Percentiles rank a stretch among this genome's conserved stretches.
Conservation (phyloP, 2,888 invertebrate species). For the Drosophila niveifrons region DNA sequence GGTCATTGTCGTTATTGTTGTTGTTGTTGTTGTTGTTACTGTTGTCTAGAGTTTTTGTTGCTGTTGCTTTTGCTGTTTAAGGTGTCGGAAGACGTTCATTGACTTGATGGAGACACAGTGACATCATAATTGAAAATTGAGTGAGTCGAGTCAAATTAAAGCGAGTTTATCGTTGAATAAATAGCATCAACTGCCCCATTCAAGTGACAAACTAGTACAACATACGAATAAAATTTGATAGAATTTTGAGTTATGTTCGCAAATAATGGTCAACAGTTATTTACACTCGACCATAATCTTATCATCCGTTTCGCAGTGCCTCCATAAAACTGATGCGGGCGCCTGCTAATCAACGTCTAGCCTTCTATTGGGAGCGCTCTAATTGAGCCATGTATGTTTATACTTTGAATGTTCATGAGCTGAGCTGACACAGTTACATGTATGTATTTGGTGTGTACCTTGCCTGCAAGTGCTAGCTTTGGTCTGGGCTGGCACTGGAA, state of each 20-base stretch:
- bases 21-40: conserved; percentile 49
- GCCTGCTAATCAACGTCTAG: conserved; percentile 47
- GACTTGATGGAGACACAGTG: conserved; percentile 62
- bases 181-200: conserved; percentile 31
- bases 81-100: conserved; percentile 77
- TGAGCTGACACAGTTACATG: conserved; percentile 31
- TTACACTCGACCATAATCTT: conserved; percentile 45
- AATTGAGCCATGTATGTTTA: conserved; percentile 56
- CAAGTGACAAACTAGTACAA: conserved; percentile 23
- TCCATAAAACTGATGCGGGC: conserved; percentile 29
- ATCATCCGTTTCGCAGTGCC: conserved; percentile 33
- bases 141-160: conserved; percentile 11
- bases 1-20: conserved; percentile 44
- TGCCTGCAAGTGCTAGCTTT: conserved; percentile 68
- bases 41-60: conserved; percentile 32
- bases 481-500: conserved; percentile 29
- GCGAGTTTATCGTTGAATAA: conserved; percentile 18
- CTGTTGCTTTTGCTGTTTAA: conserved; percentile 46
- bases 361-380: conserved; percentile 54
- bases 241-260: conserved; percentile 20
- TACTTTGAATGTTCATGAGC: conserved; percentile 24
- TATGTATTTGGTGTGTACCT: conserved; percentile 32
- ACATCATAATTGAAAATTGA: conserved; percentile 72
- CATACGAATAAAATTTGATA: conserved; percentile 14
- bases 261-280: conserved; percentile 23